Evolutionary conservation across 2,888 invertebrate genomes (phyloP), one percentile per base, ranked within the genome.

Genomic region (Aphelenchoides bicaudatus): DNA sequence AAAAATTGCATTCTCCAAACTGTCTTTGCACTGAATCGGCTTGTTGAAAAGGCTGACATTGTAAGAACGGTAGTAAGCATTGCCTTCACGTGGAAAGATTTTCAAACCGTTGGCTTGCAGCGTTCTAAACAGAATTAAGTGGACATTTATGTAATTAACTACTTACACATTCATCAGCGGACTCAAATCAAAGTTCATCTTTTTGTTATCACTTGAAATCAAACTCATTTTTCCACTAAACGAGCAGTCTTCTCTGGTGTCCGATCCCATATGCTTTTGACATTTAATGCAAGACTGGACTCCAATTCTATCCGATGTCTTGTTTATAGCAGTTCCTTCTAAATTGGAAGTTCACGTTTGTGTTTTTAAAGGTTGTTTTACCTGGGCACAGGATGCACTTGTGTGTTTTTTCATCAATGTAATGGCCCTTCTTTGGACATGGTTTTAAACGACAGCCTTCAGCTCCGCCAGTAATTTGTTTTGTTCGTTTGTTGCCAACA

Each of bases 371-470:
- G 19, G 8, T 6, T 8, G 6, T 21, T 43, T n/a, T n/a, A 29
- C 30, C 34, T 23, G 34, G 49, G n/a, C 34, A 49, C 21, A n/a
- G 25, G 5, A 31, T 8, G 49, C 34, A 31, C 8, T 16, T 13
- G 19, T 56, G 53, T 25, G 59, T 65, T 29, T 70, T 66, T 25
- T 78, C 73, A 51, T 80, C 79, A 58, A 84, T 79, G 73, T 82
- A 84, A 43, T 83, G 80, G 2, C 84, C 84, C 37, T 79, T 79
- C 29, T 79, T 56, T 1, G 55, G 50, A 65, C 79, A 79, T 3
- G 72, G 74, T n/a, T n/a, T n/a, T n/a, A n/a, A n/a, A 54, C 81
- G 75, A 67, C 85, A 85, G 3, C 73, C 72, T n/a, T 82, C 82
- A 0, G 85, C 85, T n/a, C 85, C 85, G 30, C 82, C 82, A 39